A percentile compares a stretch with the other conserved stretches of the same genome.
phyloP scores from a whole-genome alignment of 2,797 vertebrate genomes.

The Pangasius krempfi region DNA sequence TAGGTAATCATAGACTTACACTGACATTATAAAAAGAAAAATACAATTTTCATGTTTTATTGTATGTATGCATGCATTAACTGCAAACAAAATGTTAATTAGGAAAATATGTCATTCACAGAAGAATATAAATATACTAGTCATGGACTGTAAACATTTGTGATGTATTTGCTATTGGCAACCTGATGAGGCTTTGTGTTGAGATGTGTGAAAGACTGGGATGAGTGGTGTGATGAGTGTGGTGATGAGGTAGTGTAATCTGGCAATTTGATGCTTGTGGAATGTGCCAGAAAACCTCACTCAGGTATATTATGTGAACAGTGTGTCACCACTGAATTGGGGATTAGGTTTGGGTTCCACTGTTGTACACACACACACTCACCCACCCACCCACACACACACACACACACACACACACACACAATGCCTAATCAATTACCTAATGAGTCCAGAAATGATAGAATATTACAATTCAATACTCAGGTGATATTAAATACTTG shows the following conservation, averaged over 20 bases:
- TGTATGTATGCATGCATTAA: not conserved
- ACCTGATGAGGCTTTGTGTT: constrained; percentile 4
- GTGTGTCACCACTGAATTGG: constrained; percentile 36
- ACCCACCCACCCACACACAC: not conserved
- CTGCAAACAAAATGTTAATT: not conserved
- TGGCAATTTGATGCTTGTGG: constrained; percentile 52
- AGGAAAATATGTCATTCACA: not conserved
- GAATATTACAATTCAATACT: not conserved
- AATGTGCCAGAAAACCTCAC: constrained; percentile 39
- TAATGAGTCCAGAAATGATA: not conserved
- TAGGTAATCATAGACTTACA: not conserved
- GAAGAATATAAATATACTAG: not conserved
- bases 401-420: constrained; percentile 26
- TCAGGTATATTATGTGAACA: constrained; percentile 28
- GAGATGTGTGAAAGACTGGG: constrained; percentile 17
- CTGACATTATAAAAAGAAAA: not conserved
- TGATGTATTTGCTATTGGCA: not conserved
- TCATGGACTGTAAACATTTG: not conserved
- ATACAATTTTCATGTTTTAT: not conserved
- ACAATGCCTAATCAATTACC: not conserved
- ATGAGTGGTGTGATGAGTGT: constrained; percentile 37
- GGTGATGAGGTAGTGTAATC: constrained; percentile 47
- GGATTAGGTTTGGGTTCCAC: constrained; percentile 50
- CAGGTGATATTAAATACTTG: not conserved
- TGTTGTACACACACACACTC: constrained; percentile 25